Base-by-base conservation (phyloP, 2,797 vertebrate species). In the Alfaro cultratus region DNA sequence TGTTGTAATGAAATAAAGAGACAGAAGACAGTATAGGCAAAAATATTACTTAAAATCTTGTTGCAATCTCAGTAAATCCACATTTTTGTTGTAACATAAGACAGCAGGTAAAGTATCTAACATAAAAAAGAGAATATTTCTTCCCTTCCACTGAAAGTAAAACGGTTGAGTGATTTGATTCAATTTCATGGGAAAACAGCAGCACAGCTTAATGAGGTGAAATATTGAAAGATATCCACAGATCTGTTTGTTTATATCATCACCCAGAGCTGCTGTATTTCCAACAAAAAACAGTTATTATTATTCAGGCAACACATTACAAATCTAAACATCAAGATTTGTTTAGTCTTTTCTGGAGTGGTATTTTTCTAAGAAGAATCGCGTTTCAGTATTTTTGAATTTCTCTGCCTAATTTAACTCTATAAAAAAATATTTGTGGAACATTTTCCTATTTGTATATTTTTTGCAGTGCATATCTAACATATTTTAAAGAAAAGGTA, bases 81-180 rank as follows among this genome's bases (percentile, higher is more conserved):
- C 12, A 18, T 67, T 67, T 67, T 60, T 39, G 18, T 21, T 39
- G 34, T 11, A 39, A 67, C 34, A 31, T 13, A 64, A 36, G 36
- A 11, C 8, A 39, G 34, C 36, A 67, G 23, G 31, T 12, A 49
- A 74, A 23, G 31, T 39, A 23, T 74, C 34, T 36, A 23, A 46
- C 45, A 68, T 62, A 64, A 77, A 78, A 78, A 55, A 21, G 46
- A 49, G 11, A 39, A n/a, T 39, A 16, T 16, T 79, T 74, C 10
- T 57, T 29, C 26, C 84, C 76, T 9, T 67, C 2, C 62, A 67
- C 62, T 36, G 16, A 10, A 21, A 21, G 51, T 62, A 21, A 57
- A 81, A 84, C 75, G 82, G 51, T 51, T 16, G 85, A 60, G 67
- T 73, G 85, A 80, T 53, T 79, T 74, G 80, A 85, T 85, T 29